Evolutionary conservation across 2,113 vertebrate genomes (phyloP).

Genomic region (Natator depressus): DNA sequence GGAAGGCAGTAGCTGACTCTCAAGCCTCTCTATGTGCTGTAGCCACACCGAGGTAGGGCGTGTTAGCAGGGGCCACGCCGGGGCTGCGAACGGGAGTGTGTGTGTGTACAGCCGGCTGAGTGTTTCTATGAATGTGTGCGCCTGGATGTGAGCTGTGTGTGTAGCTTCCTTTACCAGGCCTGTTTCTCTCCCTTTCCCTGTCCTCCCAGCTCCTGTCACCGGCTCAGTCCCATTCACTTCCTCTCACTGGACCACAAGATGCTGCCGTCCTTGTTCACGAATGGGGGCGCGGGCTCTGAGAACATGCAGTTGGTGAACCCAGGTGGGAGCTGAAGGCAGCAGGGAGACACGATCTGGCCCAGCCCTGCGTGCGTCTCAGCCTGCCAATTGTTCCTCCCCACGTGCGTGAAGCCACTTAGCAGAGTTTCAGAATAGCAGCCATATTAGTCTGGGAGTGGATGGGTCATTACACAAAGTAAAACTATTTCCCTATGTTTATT

Average conservation of each 20-base stretch:
- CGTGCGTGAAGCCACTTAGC: neutral
- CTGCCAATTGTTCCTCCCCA: neutral
- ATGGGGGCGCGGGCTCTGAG: too few species aligned
- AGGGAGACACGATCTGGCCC: neutral
- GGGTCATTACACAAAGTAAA: too few species aligned
- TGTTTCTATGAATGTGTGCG: neutral
- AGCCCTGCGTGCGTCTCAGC: neutral
- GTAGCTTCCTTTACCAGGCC: neutral
- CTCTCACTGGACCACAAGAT: neutral
- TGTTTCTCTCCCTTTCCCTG: neutral
- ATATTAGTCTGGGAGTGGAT: too few species aligned
- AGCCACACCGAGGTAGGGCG: too few species aligned
- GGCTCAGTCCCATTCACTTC: neutral
- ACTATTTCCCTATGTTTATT: too few species aligned
- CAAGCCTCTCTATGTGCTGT: neutral
- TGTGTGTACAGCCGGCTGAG: neutral
- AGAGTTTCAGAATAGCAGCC: too few species aligned
- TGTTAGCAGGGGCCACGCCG: too few species aligned
- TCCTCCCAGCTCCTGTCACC: neutral
- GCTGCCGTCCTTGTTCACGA: too few species aligned
- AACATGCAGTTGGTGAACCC: neutral
- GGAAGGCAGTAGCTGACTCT: neutral
- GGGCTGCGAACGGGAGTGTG: neutral
- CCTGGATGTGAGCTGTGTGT: neutral
- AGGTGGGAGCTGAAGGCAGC: neutral